Conservation (phyloP, 1,140 invertebrate genomes). For the Aphelenchoides besseyi region DNA sequence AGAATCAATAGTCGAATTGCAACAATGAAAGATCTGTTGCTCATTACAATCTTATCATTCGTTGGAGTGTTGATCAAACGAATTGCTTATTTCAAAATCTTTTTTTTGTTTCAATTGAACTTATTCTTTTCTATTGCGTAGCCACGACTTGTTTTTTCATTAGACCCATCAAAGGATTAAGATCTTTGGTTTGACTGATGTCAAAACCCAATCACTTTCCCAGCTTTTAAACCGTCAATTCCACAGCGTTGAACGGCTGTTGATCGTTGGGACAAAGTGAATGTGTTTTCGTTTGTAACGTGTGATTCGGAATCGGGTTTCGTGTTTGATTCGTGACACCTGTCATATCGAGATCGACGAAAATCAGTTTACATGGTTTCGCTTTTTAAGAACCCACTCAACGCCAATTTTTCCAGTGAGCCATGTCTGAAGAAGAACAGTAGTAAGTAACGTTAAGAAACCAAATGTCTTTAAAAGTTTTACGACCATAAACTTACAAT, state of each 20-base stretch:
- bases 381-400: neutral
- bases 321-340: neutral
- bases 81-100: no score
- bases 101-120: neutral
- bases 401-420: neutral
- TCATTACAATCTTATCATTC: no score
- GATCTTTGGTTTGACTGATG: neutral
- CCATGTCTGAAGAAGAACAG: conserved; percentile 20
- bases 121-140: neutral
- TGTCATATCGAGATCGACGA: neutral
- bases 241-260: neutral
- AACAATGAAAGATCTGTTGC: no score
- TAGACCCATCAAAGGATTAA: neutral
- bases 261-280: neutral
- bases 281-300: neutral
- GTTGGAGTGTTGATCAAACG: no score
- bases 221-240: neutral
- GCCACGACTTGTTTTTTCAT: no score
- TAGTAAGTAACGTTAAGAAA: conserved; percentile 15
- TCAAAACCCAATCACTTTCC: no score
- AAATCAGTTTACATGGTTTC: neutral
- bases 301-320: neutral
- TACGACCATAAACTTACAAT: no score
- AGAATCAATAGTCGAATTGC: neutral
- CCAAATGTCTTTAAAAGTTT: no score